phyloP scores from a whole-genome alignment of 2,113 vertebrate genomes.

The Neopipo cinnamomea region DNA sequence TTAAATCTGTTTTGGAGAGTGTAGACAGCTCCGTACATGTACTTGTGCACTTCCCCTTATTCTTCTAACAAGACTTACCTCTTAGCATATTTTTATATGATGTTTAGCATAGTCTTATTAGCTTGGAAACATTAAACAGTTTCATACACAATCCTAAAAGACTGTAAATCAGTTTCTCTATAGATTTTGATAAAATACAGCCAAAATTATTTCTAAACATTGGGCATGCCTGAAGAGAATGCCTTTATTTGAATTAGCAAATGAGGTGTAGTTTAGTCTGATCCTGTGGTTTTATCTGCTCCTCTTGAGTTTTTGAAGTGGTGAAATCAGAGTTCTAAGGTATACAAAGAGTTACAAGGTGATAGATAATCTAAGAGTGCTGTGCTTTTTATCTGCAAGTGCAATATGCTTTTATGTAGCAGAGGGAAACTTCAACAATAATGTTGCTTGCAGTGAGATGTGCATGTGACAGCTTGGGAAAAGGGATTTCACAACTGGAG shows the following conservation, averaged over 20 bases:
- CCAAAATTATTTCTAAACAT: background rate
- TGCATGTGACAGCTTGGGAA: background rate
- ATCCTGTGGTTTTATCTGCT: conserved; percentile 26
- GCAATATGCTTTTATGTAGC: conserved; percentile 56
- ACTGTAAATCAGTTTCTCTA: background rate
- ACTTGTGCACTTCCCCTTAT: background rate
- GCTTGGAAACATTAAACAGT: background rate
- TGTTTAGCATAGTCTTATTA: background rate
- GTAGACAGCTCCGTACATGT: background rate
- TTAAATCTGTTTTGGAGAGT: background rate
- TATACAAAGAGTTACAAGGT: background rate
- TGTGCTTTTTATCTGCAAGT: conserved; percentile 6
- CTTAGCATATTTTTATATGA: background rate
- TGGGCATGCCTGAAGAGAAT: background rate
- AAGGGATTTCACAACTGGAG: background rate
- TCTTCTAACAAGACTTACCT: background rate
- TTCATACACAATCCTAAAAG: background rate
- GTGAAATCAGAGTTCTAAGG: background rate
- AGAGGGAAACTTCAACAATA: background rate
- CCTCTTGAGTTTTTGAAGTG: background rate
- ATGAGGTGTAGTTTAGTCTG: background rate
- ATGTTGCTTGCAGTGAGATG: background rate
- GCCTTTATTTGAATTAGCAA: background rate
- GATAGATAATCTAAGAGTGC: conserved; percentile 40
- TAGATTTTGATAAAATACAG: conserved; percentile 24